Conservation (phyloP, 2,113 vertebrate genomes). For the Caranx melampygus region DNA sequence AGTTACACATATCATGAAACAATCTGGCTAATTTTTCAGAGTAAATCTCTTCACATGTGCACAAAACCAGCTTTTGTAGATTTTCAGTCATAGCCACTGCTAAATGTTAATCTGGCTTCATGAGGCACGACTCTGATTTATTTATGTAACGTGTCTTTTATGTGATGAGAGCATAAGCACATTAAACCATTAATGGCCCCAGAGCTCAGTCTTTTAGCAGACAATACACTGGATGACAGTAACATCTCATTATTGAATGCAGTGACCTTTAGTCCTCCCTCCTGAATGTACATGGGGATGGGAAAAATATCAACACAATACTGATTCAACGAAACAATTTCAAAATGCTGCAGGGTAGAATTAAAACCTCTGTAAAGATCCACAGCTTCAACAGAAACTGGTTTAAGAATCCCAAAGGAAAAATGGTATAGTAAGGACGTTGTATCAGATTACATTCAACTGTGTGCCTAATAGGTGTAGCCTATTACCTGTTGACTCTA, state of each 20-base stretch:
- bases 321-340: not conserved
- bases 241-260: conserved; percentile 47
- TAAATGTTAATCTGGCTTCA: not conserved
- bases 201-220: not conserved
- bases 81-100: not conserved
- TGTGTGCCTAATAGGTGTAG: not conserved
- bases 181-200: conserved; percentile 51
- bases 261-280: conserved; percentile 32
- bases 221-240: conserved; percentile 38
- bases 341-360: not conserved
- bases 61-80: not conserved
- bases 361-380: not conserved
- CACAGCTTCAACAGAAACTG: not conserved
- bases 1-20: not conserved
- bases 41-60: not conserved
- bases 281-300: conserved; percentile 13
- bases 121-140: conserved; percentile 4
- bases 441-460: not conserved
- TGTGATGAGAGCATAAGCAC: conserved; percentile 34
- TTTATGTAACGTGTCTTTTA: conserved; percentile 20
- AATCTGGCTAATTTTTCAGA: not conserved
- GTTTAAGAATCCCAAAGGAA: not conserved
- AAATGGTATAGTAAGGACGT: not conserved
- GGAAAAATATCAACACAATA: conserved; percentile 37
- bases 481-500: not conserved